Conservation (phyloP, 2,113 vertebrate genomes). For the Macaca mulatta region DNA sequence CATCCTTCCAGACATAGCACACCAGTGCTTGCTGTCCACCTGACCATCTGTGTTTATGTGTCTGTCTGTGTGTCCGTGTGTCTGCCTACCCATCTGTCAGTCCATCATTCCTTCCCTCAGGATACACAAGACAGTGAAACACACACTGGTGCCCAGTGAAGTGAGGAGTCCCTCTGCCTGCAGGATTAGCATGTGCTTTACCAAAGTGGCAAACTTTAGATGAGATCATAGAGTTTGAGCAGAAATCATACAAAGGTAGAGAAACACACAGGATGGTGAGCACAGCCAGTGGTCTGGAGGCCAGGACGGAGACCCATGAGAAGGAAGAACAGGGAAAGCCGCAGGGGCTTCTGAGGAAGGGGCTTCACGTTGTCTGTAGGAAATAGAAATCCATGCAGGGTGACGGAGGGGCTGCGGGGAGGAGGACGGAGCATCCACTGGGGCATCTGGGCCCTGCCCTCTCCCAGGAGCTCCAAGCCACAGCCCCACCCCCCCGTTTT, state of each 20-base stretch:
- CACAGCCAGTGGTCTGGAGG: too few relatives aligned
- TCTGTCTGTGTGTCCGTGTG: not conserved
- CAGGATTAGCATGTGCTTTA: not conserved
- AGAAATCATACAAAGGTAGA: not conserved
- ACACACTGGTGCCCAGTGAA: fast-evolving
- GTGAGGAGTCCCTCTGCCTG: not conserved
- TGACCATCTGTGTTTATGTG: not conserved
- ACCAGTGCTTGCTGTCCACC: fast-evolving
- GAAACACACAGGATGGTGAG: not conserved
- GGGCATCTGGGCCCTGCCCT: not conserved
- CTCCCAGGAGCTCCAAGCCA: fast-evolving
- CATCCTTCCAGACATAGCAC: not conserved
- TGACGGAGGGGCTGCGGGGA: not conserved
- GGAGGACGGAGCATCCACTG: not conserved
- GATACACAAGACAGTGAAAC: not conserved
- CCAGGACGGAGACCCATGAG: fast-evolving
- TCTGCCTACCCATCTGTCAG: not conserved
- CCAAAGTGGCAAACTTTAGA: too few relatives aligned
- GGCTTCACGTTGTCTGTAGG: not conserved
- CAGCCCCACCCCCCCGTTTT: not conserved
- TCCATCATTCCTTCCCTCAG: not conserved
- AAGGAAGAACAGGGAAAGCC: too few relatives aligned
- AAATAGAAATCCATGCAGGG: not conserved
- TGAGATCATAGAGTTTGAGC: fast-evolving
- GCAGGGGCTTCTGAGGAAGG: fast-evolving